Evolutionary conservation across 2,888 invertebrate species (phyloP).

Genomic region (Stenchaetothrips biformis): DNA sequence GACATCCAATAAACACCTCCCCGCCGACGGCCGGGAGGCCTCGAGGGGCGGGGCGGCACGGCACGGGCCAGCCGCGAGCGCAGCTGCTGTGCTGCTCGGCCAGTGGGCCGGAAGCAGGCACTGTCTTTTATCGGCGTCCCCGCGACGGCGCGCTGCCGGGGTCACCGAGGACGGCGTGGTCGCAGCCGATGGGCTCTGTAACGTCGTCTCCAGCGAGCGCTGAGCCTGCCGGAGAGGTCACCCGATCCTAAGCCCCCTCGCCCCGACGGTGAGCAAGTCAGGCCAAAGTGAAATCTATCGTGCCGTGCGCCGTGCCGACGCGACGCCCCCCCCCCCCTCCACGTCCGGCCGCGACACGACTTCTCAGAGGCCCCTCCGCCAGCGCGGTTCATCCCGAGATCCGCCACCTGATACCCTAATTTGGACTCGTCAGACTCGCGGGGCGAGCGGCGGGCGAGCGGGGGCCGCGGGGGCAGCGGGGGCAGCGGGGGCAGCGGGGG

Average conservation of each 20-base stretch:
- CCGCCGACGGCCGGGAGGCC: no score
- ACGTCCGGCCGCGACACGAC: background rate
- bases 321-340: background rate
- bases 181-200: no score
- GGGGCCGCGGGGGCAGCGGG: background rate
- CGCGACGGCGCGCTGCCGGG: no score
- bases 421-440: background rate
- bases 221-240: no score
- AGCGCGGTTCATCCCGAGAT: background rate
- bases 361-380: background rate
- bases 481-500: background rate
- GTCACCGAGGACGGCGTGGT: no score
- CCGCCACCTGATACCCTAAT: background rate
- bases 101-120: no score
- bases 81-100: no score
- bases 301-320: background rate
- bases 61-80: no score
- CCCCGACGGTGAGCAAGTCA: background rate
- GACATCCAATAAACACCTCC: no score
- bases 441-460: background rate
- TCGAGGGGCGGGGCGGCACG: no score
- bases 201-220: no score
- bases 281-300: conserved; percentile 15
- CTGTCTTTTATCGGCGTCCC: no score
- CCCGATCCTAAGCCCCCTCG: background rate